phyloP scores from a whole-genome alignment of 2,888 invertebrate genomes.

The Scrobipalpa atriplicella region DNA sequence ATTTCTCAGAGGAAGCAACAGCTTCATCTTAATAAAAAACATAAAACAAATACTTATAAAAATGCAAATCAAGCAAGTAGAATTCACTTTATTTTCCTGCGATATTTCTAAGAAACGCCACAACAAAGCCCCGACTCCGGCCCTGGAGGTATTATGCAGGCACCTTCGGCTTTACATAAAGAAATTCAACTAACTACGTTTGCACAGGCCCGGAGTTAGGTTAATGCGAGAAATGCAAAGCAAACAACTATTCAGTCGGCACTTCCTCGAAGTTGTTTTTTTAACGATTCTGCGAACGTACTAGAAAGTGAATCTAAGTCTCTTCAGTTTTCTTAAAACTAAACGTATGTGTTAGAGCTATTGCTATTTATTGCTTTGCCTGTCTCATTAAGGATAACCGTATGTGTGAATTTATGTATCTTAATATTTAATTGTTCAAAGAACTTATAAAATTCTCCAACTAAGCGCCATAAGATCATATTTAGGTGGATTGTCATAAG shows the following conservation, averaged over 20 bases:
- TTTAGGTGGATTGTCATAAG: too few species aligned
- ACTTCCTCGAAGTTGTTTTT: slow-evolving; percentile 11
- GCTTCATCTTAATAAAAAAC: neutral
- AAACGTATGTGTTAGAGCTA: too few species aligned
- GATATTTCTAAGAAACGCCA: neutral
- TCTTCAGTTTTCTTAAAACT: slow-evolving; percentile 7
- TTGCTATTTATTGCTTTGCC: too few species aligned
- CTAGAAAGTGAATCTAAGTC: neutral
- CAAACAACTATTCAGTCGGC: slow-evolving; percentile 16
- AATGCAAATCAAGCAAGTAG: slow-evolving; percentile 1
- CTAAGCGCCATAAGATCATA: too few species aligned
- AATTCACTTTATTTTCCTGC: slow-evolving; percentile 4
- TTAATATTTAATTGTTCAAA: too few species aligned
- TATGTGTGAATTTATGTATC: too few species aligned
- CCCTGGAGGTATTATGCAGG: slow-evolving; percentile 17
- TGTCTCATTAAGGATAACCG: too few species aligned
- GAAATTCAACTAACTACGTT: slow-evolving; percentile 22
- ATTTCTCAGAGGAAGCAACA: neutral
- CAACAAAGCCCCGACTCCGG: slow-evolving; percentile 1
- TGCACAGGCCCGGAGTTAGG: slow-evolving; percentile 18
- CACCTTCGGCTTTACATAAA: slow-evolving; percentile 19
- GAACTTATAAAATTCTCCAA: too few species aligned
- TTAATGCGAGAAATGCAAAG: slow-evolving; percentile 23
- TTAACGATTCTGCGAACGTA: neutral
- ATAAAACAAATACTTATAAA: neutral